Evolutionary conservation across 2,888 invertebrate species (phyloP).

Genomic region (Enchytraeus crypticus): DNA sequence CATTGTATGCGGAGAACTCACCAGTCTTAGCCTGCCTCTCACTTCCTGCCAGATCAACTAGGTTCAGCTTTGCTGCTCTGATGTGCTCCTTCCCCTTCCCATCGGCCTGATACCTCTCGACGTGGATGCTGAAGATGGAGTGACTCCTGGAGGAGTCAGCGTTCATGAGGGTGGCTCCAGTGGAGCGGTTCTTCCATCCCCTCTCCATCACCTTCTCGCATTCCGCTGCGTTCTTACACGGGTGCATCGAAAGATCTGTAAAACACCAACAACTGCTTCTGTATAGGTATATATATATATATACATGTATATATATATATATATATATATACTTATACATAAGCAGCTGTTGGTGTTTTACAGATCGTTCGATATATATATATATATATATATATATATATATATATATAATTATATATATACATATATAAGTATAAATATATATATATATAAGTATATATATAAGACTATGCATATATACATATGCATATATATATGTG

Average conservation of each 20-base stretch:
- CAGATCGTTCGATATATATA: no score
- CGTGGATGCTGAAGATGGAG: conserved; percentile 73
- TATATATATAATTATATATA: no score
- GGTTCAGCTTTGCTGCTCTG: conserved; percentile 66
- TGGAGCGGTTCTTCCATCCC: conserved; percentile 71
- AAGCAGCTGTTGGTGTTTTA: no score
- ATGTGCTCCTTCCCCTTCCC: conserved; percentile 54
- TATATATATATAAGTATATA: no score
- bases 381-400: no score
- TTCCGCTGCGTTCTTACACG: conserved; percentile 68
- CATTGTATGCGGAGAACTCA: no score
- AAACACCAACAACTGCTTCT: conserved; percentile 12
- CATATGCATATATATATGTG: no score
- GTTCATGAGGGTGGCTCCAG: conserved; percentile 81
- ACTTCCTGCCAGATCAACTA: conserved; percentile 81
- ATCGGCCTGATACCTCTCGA: conserved; percentile 63
- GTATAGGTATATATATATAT: no score
- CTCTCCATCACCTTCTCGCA: conserved; percentile 66
- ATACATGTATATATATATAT: no score
- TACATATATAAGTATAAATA: no score
- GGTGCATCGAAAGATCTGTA: conserved; percentile 61
- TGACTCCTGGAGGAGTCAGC: conserved; percentile 73
- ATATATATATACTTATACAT: no score
- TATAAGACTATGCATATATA: no score
- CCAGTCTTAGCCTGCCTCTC: conserved; percentile 72